phyloP scores from a whole-genome alignment of 2,888 invertebrate genomes.

The Elmis aenea region DNA sequence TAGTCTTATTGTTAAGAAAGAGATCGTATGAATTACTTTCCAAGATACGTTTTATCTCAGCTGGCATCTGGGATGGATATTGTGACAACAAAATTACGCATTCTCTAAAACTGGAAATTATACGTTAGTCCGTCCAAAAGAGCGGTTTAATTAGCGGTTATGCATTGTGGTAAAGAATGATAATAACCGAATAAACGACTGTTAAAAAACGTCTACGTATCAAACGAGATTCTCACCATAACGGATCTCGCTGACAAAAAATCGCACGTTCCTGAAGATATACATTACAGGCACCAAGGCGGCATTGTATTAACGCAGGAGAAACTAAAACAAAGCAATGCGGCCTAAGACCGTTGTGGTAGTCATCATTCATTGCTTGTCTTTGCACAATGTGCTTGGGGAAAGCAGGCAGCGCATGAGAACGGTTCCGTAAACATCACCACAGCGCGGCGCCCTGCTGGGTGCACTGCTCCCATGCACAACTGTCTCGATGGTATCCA shows the following conservation, averaged over 20 bases:
- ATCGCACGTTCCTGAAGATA: constrained; percentile 9
- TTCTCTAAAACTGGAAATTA: no score
- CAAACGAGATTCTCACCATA: background rate
- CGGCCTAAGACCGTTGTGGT: constrained; percentile 26
- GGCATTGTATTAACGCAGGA: constrained; percentile 21
- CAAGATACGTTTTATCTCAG: no score
- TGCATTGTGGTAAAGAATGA: background rate
- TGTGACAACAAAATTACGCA: no score
- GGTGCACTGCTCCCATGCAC: constrained; percentile 25
- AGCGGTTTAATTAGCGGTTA: no score
- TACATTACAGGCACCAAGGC: constrained; percentile 13
- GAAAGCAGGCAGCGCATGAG: constrained; percentile 28
- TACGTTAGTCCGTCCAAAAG: no score
- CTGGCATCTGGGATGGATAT: no score
- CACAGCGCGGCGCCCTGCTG: constrained; percentile 26
- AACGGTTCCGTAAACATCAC: constrained; percentile 34
- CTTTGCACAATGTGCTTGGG: constrained; percentile 27
- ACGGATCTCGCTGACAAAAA: background rate
- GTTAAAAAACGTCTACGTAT: background rate
- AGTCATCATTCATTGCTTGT: constrained; percentile 33
- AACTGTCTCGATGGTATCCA: constrained; percentile 7
- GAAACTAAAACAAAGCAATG: constrained; percentile 25
- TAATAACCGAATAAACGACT: background rate
- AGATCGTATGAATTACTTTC: no score
- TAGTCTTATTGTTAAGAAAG: no score